Evolutionary conservation across 2,797 vertebrate species (phyloP).

Genomic region (Rhabdophis nuchalis): DNA sequence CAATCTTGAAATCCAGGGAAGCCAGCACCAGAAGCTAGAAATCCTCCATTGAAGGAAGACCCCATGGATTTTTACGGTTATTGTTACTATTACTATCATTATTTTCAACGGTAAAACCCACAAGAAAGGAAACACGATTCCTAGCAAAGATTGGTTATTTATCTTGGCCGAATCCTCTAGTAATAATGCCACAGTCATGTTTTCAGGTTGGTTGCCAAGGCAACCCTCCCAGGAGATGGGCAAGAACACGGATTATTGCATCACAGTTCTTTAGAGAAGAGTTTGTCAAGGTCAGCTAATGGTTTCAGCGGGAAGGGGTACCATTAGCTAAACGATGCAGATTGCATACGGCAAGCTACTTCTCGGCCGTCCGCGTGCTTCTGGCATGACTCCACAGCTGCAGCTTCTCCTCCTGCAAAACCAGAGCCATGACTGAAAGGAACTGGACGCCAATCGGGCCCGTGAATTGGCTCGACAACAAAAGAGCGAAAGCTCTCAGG

Average conservation of each 20-base stretch:
- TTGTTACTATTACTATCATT: neutral
- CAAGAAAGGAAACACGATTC: neutral
- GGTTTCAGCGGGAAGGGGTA: neutral
- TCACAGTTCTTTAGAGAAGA: neutral
- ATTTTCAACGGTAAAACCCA: neutral
- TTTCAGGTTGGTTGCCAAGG: slow-evolving; percentile 24
- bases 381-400: neutral
- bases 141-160: neutral
- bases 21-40: neutral
- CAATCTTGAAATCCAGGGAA: neutral
- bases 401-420: neutral
- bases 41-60: neutral
- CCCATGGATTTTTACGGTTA: neutral
- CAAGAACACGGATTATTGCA: neutral
- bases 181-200: neutral
- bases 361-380: neutral
- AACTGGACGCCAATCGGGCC: neutral
- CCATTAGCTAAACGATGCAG: neutral
- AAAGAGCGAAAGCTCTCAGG: slow-evolving; percentile 33
- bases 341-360: neutral
- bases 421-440: neutral
- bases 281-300: neutral
- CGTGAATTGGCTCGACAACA: slow-evolving; percentile 36
- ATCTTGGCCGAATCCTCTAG: neutral
- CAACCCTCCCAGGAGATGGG: fast-evolving